Percentiles rank a stretch among this genome's conserved stretches.
Evolutionary conservation across 2,113 vertebrate species (phyloP).

Genomic region (Rhinolophus ferrumequinum): DNA sequence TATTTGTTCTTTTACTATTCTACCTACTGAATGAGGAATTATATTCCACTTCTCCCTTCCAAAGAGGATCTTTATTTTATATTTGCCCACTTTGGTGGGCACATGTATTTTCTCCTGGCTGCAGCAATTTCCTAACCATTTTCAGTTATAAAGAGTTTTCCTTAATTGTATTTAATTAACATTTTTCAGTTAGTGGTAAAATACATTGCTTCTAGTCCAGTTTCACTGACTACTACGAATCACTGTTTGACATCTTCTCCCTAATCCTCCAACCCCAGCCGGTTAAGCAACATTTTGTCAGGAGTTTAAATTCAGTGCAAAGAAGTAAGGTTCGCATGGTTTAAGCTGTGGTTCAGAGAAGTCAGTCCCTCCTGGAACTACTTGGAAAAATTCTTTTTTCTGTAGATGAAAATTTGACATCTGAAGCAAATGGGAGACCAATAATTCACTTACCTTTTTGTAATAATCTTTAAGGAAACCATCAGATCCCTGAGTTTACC

Average conservation of each 20-base stretch:
- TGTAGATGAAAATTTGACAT: constrained; percentile 63
- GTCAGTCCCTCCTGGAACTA: constrained; percentile 42
- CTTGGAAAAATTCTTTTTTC: constrained; percentile 35
- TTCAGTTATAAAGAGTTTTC: constrained; percentile 28
- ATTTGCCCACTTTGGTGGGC: not conserved
- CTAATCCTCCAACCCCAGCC: not conserved
- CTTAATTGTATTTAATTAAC: constrained; percentile 23
- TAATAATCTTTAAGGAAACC: constrained; percentile 64
- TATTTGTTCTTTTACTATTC: not conserved
- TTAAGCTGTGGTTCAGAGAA: constrained; percentile 8
- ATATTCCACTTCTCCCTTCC: not conserved
- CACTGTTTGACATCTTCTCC: not conserved
- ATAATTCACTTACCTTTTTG: constrained; percentile 61
- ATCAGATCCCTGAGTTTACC: not conserved
- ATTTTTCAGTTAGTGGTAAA: constrained; percentile 47
- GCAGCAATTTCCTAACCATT: not conserved
- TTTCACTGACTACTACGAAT: constrained; percentile 25
- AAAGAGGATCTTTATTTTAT: not conserved
- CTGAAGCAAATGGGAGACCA: constrained; percentile 60
- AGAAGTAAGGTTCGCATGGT: not conserved
- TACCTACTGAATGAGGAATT: not conserved
- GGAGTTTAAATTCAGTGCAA: constrained; percentile 52
- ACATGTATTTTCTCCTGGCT: not conserved
- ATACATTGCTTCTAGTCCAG: not conserved
- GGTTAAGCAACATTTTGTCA: constrained; percentile 13